phyloP scores from a whole-genome alignment of 2,113 vertebrate species.

The Leptobrachium ailaonicum region DNA sequence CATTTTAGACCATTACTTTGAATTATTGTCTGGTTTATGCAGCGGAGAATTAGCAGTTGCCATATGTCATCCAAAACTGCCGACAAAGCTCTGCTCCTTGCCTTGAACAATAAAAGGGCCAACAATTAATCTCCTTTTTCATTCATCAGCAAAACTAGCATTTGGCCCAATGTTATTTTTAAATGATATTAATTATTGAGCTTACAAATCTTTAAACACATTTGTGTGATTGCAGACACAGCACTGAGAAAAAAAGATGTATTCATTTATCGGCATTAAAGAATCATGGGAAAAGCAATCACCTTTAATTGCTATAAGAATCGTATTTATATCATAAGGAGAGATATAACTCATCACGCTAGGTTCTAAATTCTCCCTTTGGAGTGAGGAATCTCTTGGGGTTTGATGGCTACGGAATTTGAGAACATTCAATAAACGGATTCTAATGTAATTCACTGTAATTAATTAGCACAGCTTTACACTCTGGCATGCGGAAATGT shows the following conservation, averaged over 20 bases:
- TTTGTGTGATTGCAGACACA: background rate
- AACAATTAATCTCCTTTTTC: too few species aligned
- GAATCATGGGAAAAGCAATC: slow-evolving; percentile 23
- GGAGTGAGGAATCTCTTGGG: slow-evolving; percentile 16
- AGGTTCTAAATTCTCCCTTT: slow-evolving; percentile 35
- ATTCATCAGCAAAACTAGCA: too few species aligned
- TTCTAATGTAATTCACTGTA: slow-evolving; percentile 41
- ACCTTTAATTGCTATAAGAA: background rate
- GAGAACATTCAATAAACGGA: slow-evolving; percentile 35
- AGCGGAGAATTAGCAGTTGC: too few species aligned
- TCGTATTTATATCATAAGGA: slow-evolving; percentile 28
- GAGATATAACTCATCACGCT: slow-evolving; percentile 33
- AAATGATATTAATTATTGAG: too few species aligned
- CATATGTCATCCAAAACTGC: too few species aligned
- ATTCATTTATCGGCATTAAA: background rate
- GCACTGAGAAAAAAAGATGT: background rate
- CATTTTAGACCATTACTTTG: too few species aligned
- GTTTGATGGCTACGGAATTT: slow-evolving; percentile 10
- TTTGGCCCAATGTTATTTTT: too few species aligned
- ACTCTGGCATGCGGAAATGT: slow-evolving; percentile 29
- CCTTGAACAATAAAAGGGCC: too few species aligned
- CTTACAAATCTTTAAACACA: background rate
- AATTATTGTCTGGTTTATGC: too few species aligned
- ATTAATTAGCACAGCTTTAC: slow-evolving; percentile 40
- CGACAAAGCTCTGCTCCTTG: too few species aligned